Evolutionary conservation across 2,888 invertebrate genomes (phyloP).

Genomic region (Periphyllus acericola): DNA sequence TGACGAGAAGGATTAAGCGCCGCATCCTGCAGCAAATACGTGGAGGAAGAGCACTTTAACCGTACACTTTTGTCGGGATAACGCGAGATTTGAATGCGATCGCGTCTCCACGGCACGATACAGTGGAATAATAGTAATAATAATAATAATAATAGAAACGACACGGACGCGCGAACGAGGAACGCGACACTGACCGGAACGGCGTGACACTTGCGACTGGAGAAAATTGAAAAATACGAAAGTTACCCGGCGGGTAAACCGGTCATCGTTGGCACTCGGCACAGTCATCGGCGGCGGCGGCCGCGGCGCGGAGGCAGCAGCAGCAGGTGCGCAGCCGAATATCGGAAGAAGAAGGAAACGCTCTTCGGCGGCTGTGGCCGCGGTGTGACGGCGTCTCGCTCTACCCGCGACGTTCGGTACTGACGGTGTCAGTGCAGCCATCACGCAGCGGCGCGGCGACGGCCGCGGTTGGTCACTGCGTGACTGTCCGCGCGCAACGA

Average conservation of each 20-base stretch:
- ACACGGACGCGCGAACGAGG: background rate
- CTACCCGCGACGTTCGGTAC: background rate
- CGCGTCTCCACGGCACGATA: constrained; percentile 13
- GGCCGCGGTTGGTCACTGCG: constrained; percentile 1
- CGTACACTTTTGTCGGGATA: background rate
- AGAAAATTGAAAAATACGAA: constrained; percentile 51
- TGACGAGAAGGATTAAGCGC: constrained; percentile 21
- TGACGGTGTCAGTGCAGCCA: background rate
- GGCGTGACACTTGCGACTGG: constrained; percentile 47
- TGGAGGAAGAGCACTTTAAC: background rate
- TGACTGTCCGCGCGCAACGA: constrained; percentile 39
- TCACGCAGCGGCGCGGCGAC: background rate
- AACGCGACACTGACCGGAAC: constrained; percentile 1
- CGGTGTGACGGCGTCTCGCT: background rate
- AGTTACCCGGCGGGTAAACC: constrained; percentile 53
- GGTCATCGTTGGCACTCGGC: constrained; percentile 17
- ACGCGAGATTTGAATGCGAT: background rate
- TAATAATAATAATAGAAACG: background rate
- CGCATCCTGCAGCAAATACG: constrained; percentile 34
- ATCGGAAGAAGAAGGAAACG: background rate
- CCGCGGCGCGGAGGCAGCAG: background rate
- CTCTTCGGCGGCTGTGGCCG: background rate
- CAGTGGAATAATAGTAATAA: background rate
- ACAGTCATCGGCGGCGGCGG: background rate
- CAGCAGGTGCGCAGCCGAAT: constrained; percentile 5